phyloP scores from a whole-genome alignment of 2,888 invertebrate genomes.

The Cephalotes varians region DNA sequence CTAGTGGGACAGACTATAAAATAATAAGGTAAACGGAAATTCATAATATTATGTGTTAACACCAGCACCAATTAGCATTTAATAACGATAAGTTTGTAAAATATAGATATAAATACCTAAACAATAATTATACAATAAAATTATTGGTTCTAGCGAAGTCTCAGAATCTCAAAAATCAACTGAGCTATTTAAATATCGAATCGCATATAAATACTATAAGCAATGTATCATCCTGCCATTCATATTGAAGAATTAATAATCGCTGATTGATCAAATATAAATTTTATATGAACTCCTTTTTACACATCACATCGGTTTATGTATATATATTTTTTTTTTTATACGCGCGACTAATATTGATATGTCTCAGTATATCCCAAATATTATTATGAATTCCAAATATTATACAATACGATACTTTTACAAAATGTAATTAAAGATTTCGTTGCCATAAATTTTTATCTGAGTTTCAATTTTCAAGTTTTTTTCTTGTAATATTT shows the following conservation, averaged over 20 bases:
- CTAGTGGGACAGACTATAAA: too few relatives aligned
- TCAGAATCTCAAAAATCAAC: conserved; percentile 65
- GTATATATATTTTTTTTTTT: conserved; percentile 23
- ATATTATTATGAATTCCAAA: conserved; percentile 46
- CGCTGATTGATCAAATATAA: conserved; percentile 27
- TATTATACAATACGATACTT: conserved; percentile 34
- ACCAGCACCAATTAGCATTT: conserved; percentile 85
- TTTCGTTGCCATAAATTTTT: background rate
- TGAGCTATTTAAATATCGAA: conserved; percentile 62
- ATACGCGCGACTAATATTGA: conserved; percentile 71
- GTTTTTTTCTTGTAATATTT: background rate
- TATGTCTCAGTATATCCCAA: conserved; percentile 63
- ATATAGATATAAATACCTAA: conserved; percentile 78
- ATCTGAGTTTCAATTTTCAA: background rate
- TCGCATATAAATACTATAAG: conserved; percentile 58
- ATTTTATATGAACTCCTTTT: conserved; percentile 20
- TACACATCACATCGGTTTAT: conserved; percentile 5
- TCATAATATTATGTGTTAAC: conserved; percentile 66
- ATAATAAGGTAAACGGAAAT: conserved; percentile 61
- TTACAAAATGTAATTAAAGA: conserved; percentile 9
- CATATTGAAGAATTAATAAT: conserved; percentile 62
- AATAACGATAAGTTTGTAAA: conserved; percentile 79
- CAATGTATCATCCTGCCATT: conserved; percentile 55
- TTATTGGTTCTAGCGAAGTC: conserved; percentile 73
- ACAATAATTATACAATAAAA: conserved; percentile 77